phyloP scores from a whole-genome alignment of 2,888 invertebrate species.

The Drosophila suboccidentalis region DNA sequence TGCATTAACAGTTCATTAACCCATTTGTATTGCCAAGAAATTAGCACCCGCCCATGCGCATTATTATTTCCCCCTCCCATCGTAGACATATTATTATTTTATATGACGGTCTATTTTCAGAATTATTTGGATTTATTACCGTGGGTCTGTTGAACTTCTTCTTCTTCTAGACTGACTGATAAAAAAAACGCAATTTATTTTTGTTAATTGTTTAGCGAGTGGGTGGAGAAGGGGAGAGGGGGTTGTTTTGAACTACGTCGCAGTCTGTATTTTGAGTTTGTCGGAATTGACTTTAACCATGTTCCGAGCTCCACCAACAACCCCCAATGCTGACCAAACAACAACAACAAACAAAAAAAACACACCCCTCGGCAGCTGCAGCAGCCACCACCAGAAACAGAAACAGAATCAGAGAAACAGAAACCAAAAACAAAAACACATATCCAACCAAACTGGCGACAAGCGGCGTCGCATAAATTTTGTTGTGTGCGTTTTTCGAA shows the following conservation, averaged over 20 bases:
- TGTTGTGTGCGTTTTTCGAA: conserved; percentile 59
- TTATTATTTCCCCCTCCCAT: conserved; percentile 23
- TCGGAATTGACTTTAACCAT: conserved; percentile 37
- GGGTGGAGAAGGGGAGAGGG: background rate
- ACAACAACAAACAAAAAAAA: conserved; percentile 32
- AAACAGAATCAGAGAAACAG: conserved; percentile 20
- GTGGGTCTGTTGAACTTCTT: conserved; percentile 65
- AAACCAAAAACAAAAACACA: conserved; percentile 31
- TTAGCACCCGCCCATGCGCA: conserved; percentile 45
- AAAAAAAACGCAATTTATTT: conserved; percentile 68
- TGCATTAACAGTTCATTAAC: conserved; percentile 61
- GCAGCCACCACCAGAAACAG: conserved; percentile 39
- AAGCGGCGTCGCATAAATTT: conserved; percentile 62
- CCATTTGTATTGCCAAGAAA: conserved; percentile 52
- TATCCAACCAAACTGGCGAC: conserved; percentile 39
- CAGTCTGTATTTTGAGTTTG: conserved; percentile 41
- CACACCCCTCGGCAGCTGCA: conserved; percentile 58
- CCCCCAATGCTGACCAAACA: conserved; percentile 58
- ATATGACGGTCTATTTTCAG: conserved; percentile 32
- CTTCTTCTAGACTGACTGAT: conserved; percentile 50
- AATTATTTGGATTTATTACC: conserved; percentile 28
- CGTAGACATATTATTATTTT: conserved; percentile 36
- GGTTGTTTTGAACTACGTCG: conserved; percentile 45
- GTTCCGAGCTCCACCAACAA: conserved; percentile 53
- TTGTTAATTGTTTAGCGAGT: conserved; percentile 48